A percentile compares a stretch with the other conserved stretches of the same genome.
These are phyloP conservation scores for Drosophila tsacasi DNA, from an alignment of 1,140 invertebrate species.

Conservation along the genomic window DNA sequence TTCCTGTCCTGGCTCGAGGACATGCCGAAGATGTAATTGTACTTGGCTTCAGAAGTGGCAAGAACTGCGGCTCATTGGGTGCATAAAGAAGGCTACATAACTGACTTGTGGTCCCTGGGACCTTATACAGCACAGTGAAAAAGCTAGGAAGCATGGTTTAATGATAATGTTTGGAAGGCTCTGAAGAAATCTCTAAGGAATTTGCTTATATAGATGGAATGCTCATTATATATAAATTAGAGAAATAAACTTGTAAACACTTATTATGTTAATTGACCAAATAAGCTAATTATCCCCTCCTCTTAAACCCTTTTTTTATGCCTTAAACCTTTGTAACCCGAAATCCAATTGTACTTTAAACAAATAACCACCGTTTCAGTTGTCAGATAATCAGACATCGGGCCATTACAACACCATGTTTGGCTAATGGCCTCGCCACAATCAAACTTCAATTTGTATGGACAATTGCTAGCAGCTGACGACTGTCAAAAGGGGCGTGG, in stretches of 20 bases:
- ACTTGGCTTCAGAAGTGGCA: constrained; percentile 36
- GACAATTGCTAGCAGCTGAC: constrained; percentile 24
- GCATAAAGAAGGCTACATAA: constrained; percentile 7
- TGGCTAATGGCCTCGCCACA: constrained; percentile 26
- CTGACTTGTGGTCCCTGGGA: neutral
- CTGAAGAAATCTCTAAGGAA: too few species aligned
- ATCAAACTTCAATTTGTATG: constrained; percentile 33
- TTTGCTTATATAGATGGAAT: neutral
- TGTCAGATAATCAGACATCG: constrained; percentile 23
- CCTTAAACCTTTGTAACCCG: neutral
- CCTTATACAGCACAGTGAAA: neutral
- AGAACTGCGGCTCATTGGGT: constrained; percentile 6
- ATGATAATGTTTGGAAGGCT: too few species aligned
- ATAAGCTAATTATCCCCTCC: neutral
- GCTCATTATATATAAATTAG: neutral
- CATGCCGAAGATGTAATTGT: constrained; percentile 45
- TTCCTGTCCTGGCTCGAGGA: constrained; percentile 20
- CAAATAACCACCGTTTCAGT: constrained; percentile 26
- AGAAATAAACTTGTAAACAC: neutral
- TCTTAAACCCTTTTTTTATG: neutral
- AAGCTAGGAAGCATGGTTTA: neutral
- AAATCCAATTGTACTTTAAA: constrained; percentile 28
- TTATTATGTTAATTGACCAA: neutral
- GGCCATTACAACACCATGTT: constrained; percentile 21
- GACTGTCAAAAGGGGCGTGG: constrained; percentile 32